These are phyloP conservation scores for Cotesia glomerata DNA, from an alignment of 1,140 invertebrate species.

Conservation along the genomic window DNA sequence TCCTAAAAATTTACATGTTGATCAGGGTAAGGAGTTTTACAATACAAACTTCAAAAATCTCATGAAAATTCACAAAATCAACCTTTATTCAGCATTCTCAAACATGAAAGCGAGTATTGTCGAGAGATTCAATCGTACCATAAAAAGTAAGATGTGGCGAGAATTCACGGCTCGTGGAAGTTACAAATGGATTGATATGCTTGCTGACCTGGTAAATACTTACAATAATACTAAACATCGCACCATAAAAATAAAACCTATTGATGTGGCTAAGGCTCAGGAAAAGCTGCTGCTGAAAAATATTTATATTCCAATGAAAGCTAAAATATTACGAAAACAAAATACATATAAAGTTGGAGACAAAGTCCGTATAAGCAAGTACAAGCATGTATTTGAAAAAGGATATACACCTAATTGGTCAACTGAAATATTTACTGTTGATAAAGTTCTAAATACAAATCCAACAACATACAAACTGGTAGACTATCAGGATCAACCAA, in stretches of 20 bases:
- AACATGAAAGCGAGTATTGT: background rate
- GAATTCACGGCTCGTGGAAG: background rate
- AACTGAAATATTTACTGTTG: no score
- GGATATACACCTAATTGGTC: no score
- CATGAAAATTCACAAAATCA: background rate
- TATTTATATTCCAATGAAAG: no score
- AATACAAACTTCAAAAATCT: background rate
- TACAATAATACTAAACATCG: background rate
- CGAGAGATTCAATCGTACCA: background rate
- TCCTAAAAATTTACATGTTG: constrained; percentile 25
- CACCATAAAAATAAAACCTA: background rate
- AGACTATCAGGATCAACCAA: no score
- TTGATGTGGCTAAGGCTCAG: no score
- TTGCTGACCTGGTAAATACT: background rate
- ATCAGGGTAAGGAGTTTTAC: constrained; percentile 22
- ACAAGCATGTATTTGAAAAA: no score
- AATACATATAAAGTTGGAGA: no score
- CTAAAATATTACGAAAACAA: no score
- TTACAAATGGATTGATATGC: constrained; percentile 1
- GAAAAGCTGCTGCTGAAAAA: no score
- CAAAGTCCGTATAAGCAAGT: no score
- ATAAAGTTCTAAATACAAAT: no score
- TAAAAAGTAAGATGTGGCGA: constrained; percentile 2
- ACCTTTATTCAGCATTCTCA: background rate
- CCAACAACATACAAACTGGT: no score